phyloP scores from a whole-genome alignment of 2,113 vertebrate genomes.

The Eptesicus fuscus region DNA sequence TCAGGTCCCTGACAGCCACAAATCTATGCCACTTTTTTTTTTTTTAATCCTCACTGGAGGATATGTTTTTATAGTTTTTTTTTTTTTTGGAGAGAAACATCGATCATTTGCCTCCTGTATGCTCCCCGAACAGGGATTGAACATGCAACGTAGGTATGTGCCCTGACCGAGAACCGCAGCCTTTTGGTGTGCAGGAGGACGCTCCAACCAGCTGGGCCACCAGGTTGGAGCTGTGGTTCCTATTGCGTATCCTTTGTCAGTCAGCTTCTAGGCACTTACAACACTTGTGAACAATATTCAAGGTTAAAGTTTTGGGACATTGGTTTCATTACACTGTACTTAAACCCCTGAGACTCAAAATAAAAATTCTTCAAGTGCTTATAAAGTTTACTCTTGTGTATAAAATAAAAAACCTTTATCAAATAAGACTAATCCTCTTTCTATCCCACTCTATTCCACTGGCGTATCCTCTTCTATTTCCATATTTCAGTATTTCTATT shows the following conservation, averaged over 20 bases:
- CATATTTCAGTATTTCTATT: not conserved
- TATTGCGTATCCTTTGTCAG: not conserved
- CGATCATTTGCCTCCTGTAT: no score
- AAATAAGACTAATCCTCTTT: not conserved
- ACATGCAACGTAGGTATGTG: no score
- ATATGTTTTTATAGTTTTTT: no score
- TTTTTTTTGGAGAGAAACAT: no score
- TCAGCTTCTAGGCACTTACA: not conserved
- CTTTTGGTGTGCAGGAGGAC: no score
- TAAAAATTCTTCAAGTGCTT: not conserved
- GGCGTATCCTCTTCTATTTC: not conserved
- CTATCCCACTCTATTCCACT: not conserved
- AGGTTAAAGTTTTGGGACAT: not conserved
- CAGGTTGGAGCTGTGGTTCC: no score
- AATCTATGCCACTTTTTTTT: not conserved
- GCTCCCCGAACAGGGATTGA: no score
- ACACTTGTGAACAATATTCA: not conserved
- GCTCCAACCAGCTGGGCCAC: no score
- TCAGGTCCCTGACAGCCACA: not conserved
- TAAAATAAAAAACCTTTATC: not conserved
- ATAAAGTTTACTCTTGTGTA: not conserved
- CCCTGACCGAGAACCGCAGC: no score
- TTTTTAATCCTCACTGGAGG: no score
- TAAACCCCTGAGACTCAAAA: not conserved
- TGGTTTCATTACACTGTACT: not conserved